Percentiles rank a stretch among this genome's conserved stretches.
These are phyloP conservation scores for Halocynthia aurantium DNA, from an alignment of 23 tunicate species.

Conservation along the genomic window DNA sequence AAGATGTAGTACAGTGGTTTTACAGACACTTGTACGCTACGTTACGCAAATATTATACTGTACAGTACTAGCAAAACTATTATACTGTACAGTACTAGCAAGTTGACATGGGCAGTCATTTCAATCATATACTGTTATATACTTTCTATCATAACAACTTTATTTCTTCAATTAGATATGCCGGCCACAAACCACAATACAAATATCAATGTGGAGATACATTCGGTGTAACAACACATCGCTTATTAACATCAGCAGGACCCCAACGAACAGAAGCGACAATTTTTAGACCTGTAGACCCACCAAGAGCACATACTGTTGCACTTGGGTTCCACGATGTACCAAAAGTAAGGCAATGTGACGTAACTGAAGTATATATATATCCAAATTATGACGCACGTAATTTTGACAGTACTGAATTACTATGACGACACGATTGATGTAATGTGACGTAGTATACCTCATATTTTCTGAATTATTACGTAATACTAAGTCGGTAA, in stretches of 20 bases:
- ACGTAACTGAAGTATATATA: too few relatives aligned
- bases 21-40: too few relatives aligned
- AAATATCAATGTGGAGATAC: constrained; percentile 84
- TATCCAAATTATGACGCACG: too few relatives aligned
- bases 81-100: too few relatives aligned
- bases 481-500: too few relatives aligned
- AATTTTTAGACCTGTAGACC: constrained; percentile 60
- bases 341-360: constrained; percentile 41
- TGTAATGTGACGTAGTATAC: too few relatives aligned
- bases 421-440: too few relatives aligned
- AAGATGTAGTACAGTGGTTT: too few relatives aligned
- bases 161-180: constrained; percentile 35
- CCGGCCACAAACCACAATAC: constrained; percentile 79
- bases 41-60: too few relatives aligned
- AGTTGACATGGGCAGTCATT: neutral
- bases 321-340: constrained; percentile 81
- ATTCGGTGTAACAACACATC: constrained; percentile 62
- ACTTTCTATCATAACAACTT: neutral
- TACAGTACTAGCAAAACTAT: too few relatives aligned
- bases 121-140: neutral
- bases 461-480: too few relatives aligned
- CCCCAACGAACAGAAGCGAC: constrained; percentile 25
- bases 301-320: constrained; percentile 57
- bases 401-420: too few relatives aligned
- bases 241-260: constrained; percentile 42